These are phyloP conservation scores for Drosophila neonasuta DNA, from an alignment of 2,888 invertebrate genomes.

Conservation along the genomic window DNA sequence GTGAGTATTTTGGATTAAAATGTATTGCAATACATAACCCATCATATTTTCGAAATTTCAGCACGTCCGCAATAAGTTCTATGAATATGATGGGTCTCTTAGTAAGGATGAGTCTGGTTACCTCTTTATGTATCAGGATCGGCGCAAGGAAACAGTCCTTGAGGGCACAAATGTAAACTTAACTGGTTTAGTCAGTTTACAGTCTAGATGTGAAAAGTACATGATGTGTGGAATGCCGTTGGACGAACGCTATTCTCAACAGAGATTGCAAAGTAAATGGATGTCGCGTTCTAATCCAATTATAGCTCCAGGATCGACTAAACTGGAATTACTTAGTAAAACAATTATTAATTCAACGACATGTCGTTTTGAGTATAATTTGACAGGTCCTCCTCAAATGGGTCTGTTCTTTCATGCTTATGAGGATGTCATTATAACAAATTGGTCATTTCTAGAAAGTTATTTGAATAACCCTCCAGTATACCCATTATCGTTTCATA, in stretches of 20 bases:
- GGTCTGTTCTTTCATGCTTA: slow-evolving; percentile 71
- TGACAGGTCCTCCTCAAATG: slow-evolving; percentile 72
- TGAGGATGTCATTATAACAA: slow-evolving; percentile 58
- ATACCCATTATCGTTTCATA: slow-evolving; percentile 67
- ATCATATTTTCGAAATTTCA: not conserved
- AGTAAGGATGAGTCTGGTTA: slow-evolving; percentile 82
- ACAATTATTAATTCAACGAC: slow-evolving; percentile 38
- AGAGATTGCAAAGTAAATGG: slow-evolving; percentile 55
- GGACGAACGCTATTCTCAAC: slow-evolving; percentile 33
- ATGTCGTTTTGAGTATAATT: slow-evolving; percentile 62
- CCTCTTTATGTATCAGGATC: slow-evolving; percentile 82
- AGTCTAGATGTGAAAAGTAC: slow-evolving; percentile 59
- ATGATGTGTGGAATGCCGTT: slow-evolving; percentile 78
- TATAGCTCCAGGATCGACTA: slow-evolving; percentile 54
- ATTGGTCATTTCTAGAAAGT: slow-evolving; percentile 72
- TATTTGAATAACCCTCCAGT: slow-evolving; percentile 57
- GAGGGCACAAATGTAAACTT: slow-evolving; percentile 54
- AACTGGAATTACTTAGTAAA: slow-evolving; percentile 60
- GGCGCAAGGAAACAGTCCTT: slow-evolving; percentile 55
- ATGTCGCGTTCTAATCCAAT: slow-evolving; percentile 57
- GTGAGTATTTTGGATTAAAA: slow-evolving; percentile 76
- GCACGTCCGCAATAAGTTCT: slow-evolving; percentile 80
- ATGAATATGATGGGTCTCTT: slow-evolving; percentile 77
- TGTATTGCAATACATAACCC: not conserved
- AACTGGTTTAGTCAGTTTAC: slow-evolving; percentile 54